Percentiles rank a stretch among this genome's conserved stretches.
Evolutionary conservation across 1,140 invertebrate species (phyloP).

Genomic region (Solen grandis): DNA sequence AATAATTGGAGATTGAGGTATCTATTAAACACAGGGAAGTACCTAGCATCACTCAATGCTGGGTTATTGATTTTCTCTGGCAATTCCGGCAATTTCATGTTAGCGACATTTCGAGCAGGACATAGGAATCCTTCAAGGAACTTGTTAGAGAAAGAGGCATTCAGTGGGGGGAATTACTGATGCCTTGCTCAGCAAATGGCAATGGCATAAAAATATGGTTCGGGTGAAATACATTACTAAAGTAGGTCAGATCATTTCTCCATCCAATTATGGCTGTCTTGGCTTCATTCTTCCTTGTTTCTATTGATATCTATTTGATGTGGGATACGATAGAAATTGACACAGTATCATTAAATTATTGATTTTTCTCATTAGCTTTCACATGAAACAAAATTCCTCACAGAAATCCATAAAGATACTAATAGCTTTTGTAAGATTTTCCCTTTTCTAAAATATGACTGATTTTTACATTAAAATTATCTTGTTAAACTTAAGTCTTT

Average conservation of each 20-base stretch:
- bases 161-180: slow-evolving; percentile 35
- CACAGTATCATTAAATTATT: too few relatives aligned
- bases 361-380: too few relatives aligned
- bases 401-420: too few relatives aligned
- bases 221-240: neutral
- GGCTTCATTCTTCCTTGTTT: neutral
- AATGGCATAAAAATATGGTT: slow-evolving; percentile 8
- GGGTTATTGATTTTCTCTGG: slow-evolving; percentile 49
- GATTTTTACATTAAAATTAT: too few relatives aligned
- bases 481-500: too few relatives aligned
- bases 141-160: slow-evolving; percentile 49
- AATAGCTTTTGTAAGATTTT: too few relatives aligned
- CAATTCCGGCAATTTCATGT: slow-evolving; percentile 51
- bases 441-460: too few relatives aligned
- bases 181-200: slow-evolving; percentile 34
- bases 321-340: too few relatives aligned
- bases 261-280: neutral
- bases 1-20: slow-evolving; percentile 41
- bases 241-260: neutral
- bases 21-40: slow-evolving; percentile 34
- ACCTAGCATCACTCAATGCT: slow-evolving; percentile 47
- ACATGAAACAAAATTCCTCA: too few relatives aligned
- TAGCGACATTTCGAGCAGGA: slow-evolving; percentile 36
- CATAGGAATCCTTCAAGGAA: slow-evolving; percentile 50
- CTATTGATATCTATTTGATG: too few relatives aligned